phyloP scores from a whole-genome alignment of 2,888 invertebrate genomes.

The Gasteruption jaculator region DNA sequence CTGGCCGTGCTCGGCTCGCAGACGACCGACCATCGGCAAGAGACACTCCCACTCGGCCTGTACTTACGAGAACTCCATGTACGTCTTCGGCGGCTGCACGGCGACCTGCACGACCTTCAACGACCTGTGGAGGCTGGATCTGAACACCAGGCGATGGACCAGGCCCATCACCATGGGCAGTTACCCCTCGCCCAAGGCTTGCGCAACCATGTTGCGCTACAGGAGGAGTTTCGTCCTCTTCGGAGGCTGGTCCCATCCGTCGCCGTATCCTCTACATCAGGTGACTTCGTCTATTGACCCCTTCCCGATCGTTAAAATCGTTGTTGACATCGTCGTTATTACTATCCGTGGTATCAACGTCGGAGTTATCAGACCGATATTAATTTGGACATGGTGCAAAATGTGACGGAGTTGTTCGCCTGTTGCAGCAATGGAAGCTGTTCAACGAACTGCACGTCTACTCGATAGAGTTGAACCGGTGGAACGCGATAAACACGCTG shows the following conservation, averaged over 20 bases:
- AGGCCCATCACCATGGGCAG: slow-evolving; percentile 77
- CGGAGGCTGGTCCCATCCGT: slow-evolving; percentile 95
- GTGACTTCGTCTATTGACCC: too few species aligned
- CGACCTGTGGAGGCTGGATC: slow-evolving; percentile 91
- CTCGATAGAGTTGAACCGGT: slow-evolving; percentile 74
- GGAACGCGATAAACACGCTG: slow-evolving; percentile 64
- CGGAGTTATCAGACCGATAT: too few species aligned
- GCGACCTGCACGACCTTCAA: slow-evolving; percentile 93
- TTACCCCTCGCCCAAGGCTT: slow-evolving; percentile 95
- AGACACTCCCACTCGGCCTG: slow-evolving; percentile 91
- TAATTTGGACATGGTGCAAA: too few species aligned
- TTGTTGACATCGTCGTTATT: too few species aligned
- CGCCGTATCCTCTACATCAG: slow-evolving; percentile 78
- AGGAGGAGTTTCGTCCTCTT: slow-evolving; percentile 80
- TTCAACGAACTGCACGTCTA: slow-evolving; percentile 92
- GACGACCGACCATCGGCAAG: slow-evolving; percentile 77
- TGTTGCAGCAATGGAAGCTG: slow-evolving; percentile 65
- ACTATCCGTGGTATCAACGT: too few species aligned
- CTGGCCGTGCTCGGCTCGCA: slow-evolving; percentile 56
- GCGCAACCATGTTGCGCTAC: slow-evolving; percentile 87
- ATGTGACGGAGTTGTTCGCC: too few species aligned
- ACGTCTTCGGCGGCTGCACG: slow-evolving; percentile 94
- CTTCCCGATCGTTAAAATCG: too few species aligned
- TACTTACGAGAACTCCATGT: slow-evolving; percentile 80
- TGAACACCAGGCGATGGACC: slow-evolving; percentile 80